phyloP scores from a whole-genome alignment of 2,113 vertebrate genomes.

The Sphyrna mokarran region DNA sequence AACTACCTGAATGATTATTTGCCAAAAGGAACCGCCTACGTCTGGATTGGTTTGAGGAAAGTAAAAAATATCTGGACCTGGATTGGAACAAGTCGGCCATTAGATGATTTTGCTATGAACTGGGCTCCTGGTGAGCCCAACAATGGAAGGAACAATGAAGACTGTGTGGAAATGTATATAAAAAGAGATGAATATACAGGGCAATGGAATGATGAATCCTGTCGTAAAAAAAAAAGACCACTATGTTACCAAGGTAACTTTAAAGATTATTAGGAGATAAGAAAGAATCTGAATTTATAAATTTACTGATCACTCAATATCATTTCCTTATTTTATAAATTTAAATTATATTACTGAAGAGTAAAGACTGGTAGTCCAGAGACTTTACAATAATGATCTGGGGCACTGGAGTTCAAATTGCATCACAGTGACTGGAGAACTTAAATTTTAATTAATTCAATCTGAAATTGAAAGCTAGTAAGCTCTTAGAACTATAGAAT shows the following conservation, averaged over 20 bases:
- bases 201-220: constrained; percentile 85
- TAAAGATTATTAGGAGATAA: not conserved
- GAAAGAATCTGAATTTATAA: not conserved
- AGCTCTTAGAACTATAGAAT: no score
- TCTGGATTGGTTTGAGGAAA: constrained; percentile 92
- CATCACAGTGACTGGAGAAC: no score
- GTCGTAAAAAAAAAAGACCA: constrained; percentile 61
- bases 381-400: no score
- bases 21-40: constrained; percentile 54
- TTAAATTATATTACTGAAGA: not conserved
- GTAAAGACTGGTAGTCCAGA: no score
- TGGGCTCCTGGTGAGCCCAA: constrained; percentile 80
- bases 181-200: constrained; percentile 51
- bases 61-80: constrained; percentile 69
- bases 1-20: constrained; percentile 62
- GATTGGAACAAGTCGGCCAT: constrained; percentile 74
- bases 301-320: not conserved
- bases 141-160: constrained; percentile 64
- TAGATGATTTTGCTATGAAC: constrained; percentile 70
- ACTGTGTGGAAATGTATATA: constrained; percentile 93
- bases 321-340: not conserved
- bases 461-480: not conserved
- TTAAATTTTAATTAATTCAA: not conserved
- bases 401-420: no score
- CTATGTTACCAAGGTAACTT: constrained; percentile 74